These are phyloP conservation scores for Chelonus insularis DNA, from an alignment of 1,140 invertebrate genomes.

Conservation along the genomic window DNA sequence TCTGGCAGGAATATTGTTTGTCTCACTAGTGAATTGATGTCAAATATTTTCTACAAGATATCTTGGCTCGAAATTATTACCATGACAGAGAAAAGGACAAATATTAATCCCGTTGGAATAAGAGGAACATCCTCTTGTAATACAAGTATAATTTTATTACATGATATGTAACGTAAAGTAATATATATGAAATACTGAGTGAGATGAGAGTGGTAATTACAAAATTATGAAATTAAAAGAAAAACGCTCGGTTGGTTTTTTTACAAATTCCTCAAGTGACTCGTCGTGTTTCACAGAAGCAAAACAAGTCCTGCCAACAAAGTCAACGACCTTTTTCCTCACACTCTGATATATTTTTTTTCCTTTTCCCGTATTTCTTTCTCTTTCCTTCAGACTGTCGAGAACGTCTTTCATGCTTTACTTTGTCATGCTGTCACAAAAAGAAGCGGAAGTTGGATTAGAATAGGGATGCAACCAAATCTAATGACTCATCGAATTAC, in stretches of 20 bases:
- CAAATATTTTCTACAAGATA: background rate
- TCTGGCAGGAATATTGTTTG: constrained; percentile 1
- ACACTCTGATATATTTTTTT: background rate
- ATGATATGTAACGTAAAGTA: too few species aligned
- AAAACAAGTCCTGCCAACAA: constrained; percentile 10
- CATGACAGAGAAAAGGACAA: too few species aligned
- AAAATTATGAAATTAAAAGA: background rate
- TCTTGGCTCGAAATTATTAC: background rate
- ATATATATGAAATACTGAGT: too few species aligned
- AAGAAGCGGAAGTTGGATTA: constrained; percentile 4
- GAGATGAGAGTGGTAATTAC: too few species aligned
- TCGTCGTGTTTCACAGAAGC: background rate
- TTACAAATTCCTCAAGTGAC: constrained; percentile 1
- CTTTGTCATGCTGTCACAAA: background rate
- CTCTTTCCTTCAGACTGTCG: background rate
- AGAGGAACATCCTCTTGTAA: too few species aligned
- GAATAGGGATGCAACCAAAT: background rate
- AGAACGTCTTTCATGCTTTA: background rate
- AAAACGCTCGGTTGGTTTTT: background rate
- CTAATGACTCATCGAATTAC: background rate
- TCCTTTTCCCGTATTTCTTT: background rate
- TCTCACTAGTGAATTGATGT: background rate
- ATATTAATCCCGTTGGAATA: too few species aligned
- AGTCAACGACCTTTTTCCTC: constrained; percentile 3
- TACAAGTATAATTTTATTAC: too few species aligned